Conservation (phyloP, 2,113 vertebrate species). For the Varanus salvator region DNA sequence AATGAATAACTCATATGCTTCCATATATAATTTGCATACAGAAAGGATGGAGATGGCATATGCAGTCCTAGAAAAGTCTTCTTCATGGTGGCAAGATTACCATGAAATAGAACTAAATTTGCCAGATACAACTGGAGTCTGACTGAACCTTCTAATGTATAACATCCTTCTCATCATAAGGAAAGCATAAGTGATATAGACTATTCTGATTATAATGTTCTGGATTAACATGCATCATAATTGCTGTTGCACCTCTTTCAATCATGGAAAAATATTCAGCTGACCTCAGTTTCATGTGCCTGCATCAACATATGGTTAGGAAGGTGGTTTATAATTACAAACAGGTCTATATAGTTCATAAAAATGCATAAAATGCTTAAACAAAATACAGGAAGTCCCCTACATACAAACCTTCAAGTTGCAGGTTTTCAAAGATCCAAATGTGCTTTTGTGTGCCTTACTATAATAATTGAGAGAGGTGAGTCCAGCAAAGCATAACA, state of each 20-base stretch:
- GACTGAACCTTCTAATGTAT: neutral
- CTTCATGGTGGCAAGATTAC: neutral
- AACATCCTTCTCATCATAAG: neutral
- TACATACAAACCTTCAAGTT: no score
- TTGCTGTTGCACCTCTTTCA: neutral
- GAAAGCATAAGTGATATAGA: neutral
- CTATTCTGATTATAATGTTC: neutral
- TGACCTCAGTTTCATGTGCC: neutral
- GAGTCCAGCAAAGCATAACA: no score
- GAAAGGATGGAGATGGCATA: neutral
- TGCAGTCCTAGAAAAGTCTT: neutral
- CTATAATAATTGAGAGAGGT: no score
- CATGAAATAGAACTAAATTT: neutral
- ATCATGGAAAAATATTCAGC: neutral
- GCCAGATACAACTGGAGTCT: neutral
- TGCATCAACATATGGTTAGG: neutral
- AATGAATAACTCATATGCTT: constrained; percentile 6
- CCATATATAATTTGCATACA: neutral
- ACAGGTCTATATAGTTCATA: neutral
- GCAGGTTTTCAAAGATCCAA: no score
- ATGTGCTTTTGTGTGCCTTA: no score
- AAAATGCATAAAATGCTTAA: neutral
- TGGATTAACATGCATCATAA: neutral
- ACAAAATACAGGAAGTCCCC: neutral
- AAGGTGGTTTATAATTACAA: neutral